phyloP scores from a whole-genome alignment of 1,140 invertebrate genomes.

The Planococcus citri region DNA sequence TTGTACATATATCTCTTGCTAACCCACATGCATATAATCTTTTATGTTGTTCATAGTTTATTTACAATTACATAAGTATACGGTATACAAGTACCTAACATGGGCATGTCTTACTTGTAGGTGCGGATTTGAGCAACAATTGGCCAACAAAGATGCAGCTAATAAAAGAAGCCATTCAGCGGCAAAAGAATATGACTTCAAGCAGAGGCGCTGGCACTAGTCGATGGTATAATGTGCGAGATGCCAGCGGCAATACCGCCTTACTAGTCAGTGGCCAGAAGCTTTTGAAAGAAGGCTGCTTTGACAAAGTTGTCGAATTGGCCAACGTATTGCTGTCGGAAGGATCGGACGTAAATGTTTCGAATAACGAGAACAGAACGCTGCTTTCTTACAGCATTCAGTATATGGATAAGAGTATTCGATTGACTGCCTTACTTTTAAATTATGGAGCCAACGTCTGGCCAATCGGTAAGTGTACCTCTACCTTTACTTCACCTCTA shows the following conservation, averaged over 20 bases:
- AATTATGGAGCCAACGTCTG: constrained; percentile 33
- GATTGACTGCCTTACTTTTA: constrained; percentile 32
- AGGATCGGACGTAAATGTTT: constrained; percentile 30
- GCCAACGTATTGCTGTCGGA: constrained; percentile 30
- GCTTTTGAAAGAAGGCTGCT: constrained; percentile 30
- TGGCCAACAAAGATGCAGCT: not conserved
- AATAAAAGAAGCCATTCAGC: not conserved
- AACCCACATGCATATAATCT: too few species aligned
- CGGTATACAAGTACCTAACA: not conserved
- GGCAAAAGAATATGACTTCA: too few species aligned
- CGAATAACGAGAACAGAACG: constrained; percentile 31
- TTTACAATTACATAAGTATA: too few species aligned
- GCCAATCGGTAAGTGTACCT: constrained; percentile 27
- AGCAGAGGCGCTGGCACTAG: not conserved
- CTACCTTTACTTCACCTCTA: too few species aligned
- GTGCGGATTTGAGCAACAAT: not conserved
- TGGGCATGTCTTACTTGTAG: not conserved
- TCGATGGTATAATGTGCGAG: constrained; percentile 26
- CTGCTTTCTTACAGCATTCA: constrained; percentile 32
- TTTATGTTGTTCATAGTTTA: too few species aligned
- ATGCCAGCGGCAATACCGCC: constrained; percentile 37
- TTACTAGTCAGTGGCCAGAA: constrained; percentile 32
- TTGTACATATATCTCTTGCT: too few species aligned
- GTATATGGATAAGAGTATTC: constrained; percentile 31
- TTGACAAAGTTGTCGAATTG: constrained; percentile 29